Evolutionary conservation across 2,888 invertebrate genomes (phyloP).

Genomic region (Dromius quadrimaculatus): DNA sequence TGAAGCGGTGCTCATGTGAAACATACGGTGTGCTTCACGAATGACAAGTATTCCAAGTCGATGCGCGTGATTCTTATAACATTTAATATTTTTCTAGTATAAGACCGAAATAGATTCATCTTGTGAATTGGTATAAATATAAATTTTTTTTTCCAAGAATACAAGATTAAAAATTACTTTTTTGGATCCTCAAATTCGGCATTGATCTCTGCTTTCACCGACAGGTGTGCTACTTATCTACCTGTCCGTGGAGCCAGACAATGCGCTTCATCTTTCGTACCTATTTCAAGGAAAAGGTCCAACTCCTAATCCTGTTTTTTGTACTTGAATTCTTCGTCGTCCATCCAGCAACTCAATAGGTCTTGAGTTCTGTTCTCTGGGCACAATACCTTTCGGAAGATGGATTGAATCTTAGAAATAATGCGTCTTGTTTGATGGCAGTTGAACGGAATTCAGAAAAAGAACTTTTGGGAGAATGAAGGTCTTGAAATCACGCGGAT

Average conservation of each 20-base stretch:
- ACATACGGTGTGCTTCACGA: slow-evolving; percentile 3
- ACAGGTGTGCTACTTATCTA: slow-evolving; percentile 33
- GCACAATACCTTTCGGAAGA: slow-evolving; percentile 6
- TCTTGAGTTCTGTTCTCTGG: background rate
- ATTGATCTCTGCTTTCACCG: slow-evolving; percentile 6
- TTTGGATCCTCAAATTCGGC: slow-evolving; percentile 11
- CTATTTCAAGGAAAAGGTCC: background rate
- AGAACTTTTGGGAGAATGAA: background rate
- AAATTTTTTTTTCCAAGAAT: no score
- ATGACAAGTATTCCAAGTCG: slow-evolving; percentile 12
- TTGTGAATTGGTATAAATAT: background rate
- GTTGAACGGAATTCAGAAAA: background rate
- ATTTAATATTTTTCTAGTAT: background rate
- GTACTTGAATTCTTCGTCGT: background rate
- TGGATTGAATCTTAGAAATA: background rate
- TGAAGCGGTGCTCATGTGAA: background rate
- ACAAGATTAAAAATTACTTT: no score
- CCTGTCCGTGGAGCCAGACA: slow-evolving; percentile 28
- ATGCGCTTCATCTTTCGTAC: background rate
- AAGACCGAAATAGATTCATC: background rate
- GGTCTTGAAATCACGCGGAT: background rate
- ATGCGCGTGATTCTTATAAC: background rate
- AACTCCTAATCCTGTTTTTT: slow-evolving; percentile 5
- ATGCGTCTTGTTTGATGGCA: slow-evolving; percentile 6
- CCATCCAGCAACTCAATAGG: background rate